Conservation (phyloP, 2,113 vertebrate species). For the Poicephalus gulielmi region DNA sequence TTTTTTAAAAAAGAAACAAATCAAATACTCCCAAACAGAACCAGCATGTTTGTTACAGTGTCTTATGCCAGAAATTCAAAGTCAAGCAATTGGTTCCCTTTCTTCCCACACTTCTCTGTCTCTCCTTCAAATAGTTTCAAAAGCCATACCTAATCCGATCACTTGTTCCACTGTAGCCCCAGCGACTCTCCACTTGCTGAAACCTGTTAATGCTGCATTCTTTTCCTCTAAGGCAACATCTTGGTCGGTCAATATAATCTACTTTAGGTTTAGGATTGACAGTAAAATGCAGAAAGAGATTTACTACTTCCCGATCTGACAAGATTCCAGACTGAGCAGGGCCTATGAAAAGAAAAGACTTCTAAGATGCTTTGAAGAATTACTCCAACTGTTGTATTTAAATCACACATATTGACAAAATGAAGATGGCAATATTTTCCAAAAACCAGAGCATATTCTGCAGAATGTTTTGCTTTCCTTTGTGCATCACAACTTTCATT, state of each 20-base stretch:
- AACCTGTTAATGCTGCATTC: slow-evolving; percentile 93
- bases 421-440: not conserved
- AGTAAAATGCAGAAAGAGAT: slow-evolving; percentile 95
- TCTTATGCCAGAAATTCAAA: not conserved
- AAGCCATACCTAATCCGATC: slow-evolving; percentile 88
- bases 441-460: not conserved
- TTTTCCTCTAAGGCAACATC: slow-evolving; percentile 92
- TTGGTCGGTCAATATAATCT: slow-evolving; percentile 90
- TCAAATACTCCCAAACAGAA: not conserved
- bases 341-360: slow-evolving; percentile 80
- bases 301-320: slow-evolving; percentile 92
- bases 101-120: not conserved
- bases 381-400: not conserved
- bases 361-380: not conserved
- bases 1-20: not conserved
- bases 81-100: not conserved
- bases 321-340: slow-evolving; percentile 95
- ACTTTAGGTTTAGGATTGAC: slow-evolving; percentile 95
- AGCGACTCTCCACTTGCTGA: slow-evolving; percentile 96
- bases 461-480: not conserved
- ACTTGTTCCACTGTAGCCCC: slow-evolving; percentile 95
- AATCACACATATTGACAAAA: not conserved
- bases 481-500: not conserved
- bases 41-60: not conserved
- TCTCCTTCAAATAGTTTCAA: not conserved